A percentile compares a stretch with the other conserved stretches of the same genome.
Evolutionary conservation across 2,888 invertebrate genomes (phyloP).

Genomic region (Pristionchus maxplancki): DNA sequence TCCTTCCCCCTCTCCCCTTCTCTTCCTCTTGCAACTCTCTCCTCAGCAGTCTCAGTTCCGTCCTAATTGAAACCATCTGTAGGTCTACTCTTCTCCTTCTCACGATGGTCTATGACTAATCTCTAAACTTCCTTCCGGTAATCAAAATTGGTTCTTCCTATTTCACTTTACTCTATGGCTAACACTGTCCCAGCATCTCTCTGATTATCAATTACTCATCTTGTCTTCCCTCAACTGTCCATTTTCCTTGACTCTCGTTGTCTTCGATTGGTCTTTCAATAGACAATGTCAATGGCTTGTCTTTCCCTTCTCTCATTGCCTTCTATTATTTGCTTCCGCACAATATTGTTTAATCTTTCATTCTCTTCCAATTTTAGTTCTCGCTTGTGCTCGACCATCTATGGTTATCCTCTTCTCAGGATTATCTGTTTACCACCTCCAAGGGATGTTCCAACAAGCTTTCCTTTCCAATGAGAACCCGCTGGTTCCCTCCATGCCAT

Average conservation of each 20-base stretch:
- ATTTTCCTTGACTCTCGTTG: neutral
- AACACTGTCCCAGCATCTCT: too few relatives aligned
- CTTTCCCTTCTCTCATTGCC: neutral
- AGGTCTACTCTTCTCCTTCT: neutral
- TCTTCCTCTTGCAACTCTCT: neutral
- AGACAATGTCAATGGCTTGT: neutral
- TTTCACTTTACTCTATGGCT: too few relatives aligned
- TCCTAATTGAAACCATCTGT: constrained; percentile 40
- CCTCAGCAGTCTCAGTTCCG: neutral
- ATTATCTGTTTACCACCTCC: too few relatives aligned
- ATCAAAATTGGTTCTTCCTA: neutral
- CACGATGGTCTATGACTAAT: neutral
- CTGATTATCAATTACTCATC: neutral
- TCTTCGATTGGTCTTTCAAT: neutral
- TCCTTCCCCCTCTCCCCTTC: neutral
- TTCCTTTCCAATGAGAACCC: neutral
- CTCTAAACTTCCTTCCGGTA: neutral
- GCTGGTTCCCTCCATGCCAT: neutral
- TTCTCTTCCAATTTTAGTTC: neutral
- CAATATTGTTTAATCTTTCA: neutral
- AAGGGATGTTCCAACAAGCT: too few relatives aligned
- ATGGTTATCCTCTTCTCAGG: neutral
- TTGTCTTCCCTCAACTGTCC: neutral
- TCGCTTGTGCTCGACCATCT: neutral
- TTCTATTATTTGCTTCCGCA: neutral